A percentile compares a stretch with the other conserved stretches of the same genome.
Conservation (phyloP, 2,888 invertebrate species). For the Tenthredo livida region DNA sequence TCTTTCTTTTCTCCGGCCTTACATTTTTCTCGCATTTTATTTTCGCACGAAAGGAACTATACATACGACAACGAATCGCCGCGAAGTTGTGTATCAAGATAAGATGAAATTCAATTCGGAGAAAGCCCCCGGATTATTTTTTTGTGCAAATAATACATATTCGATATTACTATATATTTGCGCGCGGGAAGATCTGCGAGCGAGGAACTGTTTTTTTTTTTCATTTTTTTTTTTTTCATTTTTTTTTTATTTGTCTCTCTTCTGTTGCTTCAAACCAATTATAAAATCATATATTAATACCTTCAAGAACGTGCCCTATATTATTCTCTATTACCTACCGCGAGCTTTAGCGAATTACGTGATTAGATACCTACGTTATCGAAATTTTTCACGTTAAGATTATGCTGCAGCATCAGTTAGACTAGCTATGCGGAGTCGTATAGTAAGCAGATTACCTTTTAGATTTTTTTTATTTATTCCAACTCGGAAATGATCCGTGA, state of each 20-base stretch:
- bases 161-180: not conserved
- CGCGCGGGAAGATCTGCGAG: not conserved
- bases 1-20: not conserved
- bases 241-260: not conserved
- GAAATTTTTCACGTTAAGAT: not conserved
- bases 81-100: not conserved
- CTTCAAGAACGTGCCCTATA: not conserved
- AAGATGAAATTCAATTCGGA: not conserved
- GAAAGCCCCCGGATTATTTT: not conserved
- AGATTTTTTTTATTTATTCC: not conserved
- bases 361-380: not conserved
- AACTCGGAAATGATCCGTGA: not conserved
- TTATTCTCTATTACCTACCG: not conserved
- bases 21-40: not conserved
- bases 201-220: too few relatives aligned
- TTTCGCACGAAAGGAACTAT: not conserved
- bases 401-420: not conserved
- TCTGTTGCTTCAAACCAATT: not conserved
- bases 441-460: not conserved
- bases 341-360: not conserved
- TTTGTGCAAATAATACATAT: not conserved
- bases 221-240: not conserved
- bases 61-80: not conserved
- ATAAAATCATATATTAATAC: too few relatives aligned
- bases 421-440: not conserved